A percentile compares a stretch with the other conserved stretches of the same genome.
Conservation (phyloP, 2,888 invertebrate species). For the Labia minor region DNA sequence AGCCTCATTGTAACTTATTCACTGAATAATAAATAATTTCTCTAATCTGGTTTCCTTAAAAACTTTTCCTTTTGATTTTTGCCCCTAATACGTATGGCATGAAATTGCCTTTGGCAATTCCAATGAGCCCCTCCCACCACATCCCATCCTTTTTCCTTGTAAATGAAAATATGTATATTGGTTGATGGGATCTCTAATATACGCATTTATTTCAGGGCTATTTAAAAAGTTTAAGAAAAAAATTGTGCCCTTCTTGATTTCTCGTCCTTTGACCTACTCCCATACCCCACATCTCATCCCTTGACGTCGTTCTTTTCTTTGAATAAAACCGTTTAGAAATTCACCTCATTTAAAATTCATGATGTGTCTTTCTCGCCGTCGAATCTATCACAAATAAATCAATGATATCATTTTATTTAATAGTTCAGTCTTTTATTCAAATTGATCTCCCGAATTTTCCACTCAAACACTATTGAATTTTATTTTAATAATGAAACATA, state of each 20-base stretch:
- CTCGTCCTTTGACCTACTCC: not conserved
- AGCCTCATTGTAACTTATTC: not conserved
- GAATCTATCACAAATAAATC: constrained; percentile 7
- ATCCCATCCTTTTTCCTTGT: too few species aligned
- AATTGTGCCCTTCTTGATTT: not conserved
- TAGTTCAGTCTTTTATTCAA: not conserved
- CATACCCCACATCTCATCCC: not conserved
- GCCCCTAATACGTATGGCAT: not conserved
- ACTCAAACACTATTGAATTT: too few species aligned
- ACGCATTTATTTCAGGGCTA: not conserved
- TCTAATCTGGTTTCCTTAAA: not conserved
- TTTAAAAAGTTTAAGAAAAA: not conserved
- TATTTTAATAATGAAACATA: too few species aligned
- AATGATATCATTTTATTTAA: constrained; percentile 13
- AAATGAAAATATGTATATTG: too few species aligned
- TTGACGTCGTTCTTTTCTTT: not conserved
- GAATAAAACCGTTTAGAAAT: constrained; percentile 8
- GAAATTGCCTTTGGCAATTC: not conserved
- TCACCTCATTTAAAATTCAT: constrained; percentile 2
- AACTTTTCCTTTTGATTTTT: not conserved
- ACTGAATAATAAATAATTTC: not conserved
- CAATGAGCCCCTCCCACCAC: too few species aligned
- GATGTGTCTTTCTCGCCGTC: not conserved
- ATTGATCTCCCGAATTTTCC: too few species aligned
- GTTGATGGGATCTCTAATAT: not conserved